These are phyloP conservation scores for Vanessa atalanta DNA, from an alignment of 1,140 invertebrate genomes.

Conservation along the genomic window DNA sequence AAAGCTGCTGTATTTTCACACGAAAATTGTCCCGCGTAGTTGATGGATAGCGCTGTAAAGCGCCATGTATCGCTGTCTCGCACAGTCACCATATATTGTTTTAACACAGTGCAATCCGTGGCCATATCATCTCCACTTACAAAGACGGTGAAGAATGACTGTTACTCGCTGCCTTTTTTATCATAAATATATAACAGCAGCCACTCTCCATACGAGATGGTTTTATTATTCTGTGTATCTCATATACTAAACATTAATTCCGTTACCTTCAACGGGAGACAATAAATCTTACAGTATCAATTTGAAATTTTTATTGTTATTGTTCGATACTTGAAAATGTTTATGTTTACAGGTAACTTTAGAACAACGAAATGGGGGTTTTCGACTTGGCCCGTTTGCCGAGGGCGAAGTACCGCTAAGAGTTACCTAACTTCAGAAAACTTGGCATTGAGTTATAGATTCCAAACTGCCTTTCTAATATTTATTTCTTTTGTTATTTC, in stretches of 20 bases:
- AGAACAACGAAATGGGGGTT: conserved; percentile 66
- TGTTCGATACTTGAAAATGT: conserved; percentile 51
- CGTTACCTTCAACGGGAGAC: neutral
- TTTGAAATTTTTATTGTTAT: conserved; percentile 47
- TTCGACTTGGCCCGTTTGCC: conserved; percentile 59
- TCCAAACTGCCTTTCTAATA: conserved; percentile 75
- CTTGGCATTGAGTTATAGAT: conserved; percentile 80
- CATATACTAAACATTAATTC: neutral
- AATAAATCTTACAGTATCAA: conserved; percentile 32
- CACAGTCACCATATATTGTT: conserved; percentile 23
- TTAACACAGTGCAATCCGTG: conserved; percentile 19
- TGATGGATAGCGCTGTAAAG: conserved; percentile 24
- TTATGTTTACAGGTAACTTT: conserved; percentile 75
- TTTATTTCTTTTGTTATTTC: conserved; percentile 77
- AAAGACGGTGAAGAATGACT: neutral
- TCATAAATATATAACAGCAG: neutral
- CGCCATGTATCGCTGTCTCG: conserved; percentile 20
- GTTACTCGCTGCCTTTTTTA: neutral
- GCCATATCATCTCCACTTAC: conserved; percentile 9
- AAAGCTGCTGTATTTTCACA: conserved; percentile 19
- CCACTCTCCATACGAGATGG: neutral
- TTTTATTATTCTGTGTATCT: too few species aligned
- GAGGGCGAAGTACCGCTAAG: conserved; percentile 64
- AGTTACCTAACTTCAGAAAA: conserved; percentile 70
- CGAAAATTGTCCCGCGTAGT: conserved; percentile 21